Evolutionary conservation across 2,888 invertebrate species (phyloP), one percentile per base, ranked within the genome.

Genomic region (Lacanobia oleracea): DNA sequence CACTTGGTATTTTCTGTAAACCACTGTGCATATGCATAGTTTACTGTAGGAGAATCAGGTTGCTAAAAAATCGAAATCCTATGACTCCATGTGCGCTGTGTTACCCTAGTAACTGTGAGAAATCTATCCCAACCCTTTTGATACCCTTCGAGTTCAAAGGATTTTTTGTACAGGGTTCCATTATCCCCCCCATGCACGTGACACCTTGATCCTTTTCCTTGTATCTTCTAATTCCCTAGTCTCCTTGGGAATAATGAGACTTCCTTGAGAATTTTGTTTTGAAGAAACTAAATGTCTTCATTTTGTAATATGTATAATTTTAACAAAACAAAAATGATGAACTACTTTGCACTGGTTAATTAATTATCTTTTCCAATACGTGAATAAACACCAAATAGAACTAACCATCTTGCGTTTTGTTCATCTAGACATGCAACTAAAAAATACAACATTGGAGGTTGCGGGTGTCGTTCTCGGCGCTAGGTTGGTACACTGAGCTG

Each of bases 41-140:
- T 33, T 16, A 56, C 33, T 33, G 33, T 51, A 12, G 8, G 18
- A 33, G 21, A 18, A n/a, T 51, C 16, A 51, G n/a, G 14, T 33
- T 14, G 18, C n/a, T 23, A 43, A 21, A 48, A 43, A 23, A 1
- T 23, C 9, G n/a, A n/a, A 57, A 51, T 53, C 9, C 1, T 37
- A 16, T 33, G 53, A 43, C 57, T 72, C 53, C 53, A 56, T 48
- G 21, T 16, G 21, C 45, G 10, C 23, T 59, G 8, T 74, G 79
- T 23, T 51, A n/a, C 61, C 71, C 66, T 78, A 56, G 79, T 82
- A 71, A 40, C 27, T 64, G 72, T 68, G 66, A 77, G 82, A 69
- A 72, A 72, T 64, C 8, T 64, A 21, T 63, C n/a, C 16, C 21
- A 69, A 81, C 65, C 66, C 54, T 66, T 68, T 63, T 27, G 40